Evolutionary conservation across 2,888 invertebrate species (phyloP).

Genomic region (Ametastegia equiseti): DNA sequence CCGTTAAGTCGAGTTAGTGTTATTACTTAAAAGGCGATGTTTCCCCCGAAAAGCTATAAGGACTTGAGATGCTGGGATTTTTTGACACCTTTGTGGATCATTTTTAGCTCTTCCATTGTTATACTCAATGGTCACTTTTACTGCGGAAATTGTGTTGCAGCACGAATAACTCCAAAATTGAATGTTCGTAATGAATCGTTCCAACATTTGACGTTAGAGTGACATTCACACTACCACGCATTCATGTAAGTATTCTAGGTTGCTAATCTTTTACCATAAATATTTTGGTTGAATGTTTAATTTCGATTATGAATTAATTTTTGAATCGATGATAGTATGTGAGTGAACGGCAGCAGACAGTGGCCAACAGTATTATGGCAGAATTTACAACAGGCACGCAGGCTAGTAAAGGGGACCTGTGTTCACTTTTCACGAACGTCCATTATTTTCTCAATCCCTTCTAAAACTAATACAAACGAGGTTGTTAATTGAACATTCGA

Average conservation of each 20-base stretch:
- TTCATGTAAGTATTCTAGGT: too few species aligned
- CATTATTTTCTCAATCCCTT: too few species aligned
- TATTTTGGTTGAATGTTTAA: not conserved
- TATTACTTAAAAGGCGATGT: constrained; percentile 22
- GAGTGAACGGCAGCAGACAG: not conserved
- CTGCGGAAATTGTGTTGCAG: not conserved
- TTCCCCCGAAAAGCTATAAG: not conserved
- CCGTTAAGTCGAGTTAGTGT: constrained; percentile 42
- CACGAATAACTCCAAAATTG: not conserved
- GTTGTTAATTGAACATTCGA: too few species aligned
- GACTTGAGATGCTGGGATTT: constrained; percentile 5
- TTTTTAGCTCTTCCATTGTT: too few species aligned
- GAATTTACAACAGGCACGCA: not conserved
- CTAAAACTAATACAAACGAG: too few species aligned
- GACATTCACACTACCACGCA: not conserved
- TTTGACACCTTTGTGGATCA: not conserved
- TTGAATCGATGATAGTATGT: too few species aligned
- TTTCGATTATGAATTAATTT: not conserved
- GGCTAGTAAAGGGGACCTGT: too few species aligned
- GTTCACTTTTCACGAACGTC: too few species aligned
- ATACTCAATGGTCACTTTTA: not conserved
- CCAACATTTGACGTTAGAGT: too few species aligned
- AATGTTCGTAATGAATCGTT: not conserved
- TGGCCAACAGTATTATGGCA: not conserved
- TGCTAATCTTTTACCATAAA: too few species aligned